Conservation (phyloP, 2,888 invertebrate genomes). For the Ephialtes manifestator region DNA sequence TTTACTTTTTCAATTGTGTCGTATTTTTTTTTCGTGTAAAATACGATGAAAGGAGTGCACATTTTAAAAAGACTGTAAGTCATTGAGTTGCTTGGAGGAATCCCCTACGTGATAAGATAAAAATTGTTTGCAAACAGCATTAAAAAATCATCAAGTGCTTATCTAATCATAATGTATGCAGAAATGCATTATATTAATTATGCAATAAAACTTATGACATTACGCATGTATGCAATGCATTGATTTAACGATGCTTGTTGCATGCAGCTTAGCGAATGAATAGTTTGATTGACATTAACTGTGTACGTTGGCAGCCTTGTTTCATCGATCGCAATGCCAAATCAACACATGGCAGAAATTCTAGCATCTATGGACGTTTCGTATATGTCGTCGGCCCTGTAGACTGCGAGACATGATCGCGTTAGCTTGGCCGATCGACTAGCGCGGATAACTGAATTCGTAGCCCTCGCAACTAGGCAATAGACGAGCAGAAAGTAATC, state of each 20-base stretch:
- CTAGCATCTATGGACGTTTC: neutral
- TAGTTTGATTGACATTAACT: neutral
- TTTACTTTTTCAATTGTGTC: neutral
- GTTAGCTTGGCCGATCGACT: neutral
- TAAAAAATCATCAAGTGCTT: neutral
- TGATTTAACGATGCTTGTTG: neutral
- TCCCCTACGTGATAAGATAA: neutral
- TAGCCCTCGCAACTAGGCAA: slow-evolving; percentile 20
- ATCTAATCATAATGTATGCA: too few species aligned
- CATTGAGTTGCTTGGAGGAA: neutral
- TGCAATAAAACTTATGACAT: slow-evolving; percentile 15
- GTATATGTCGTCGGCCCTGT: neutral
- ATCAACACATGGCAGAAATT: neutral
- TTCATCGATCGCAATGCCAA: slow-evolving; percentile 33
- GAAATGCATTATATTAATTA: neutral
- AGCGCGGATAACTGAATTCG: slow-evolving; percentile 38
- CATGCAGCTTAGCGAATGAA: neutral
- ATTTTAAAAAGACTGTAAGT: slow-evolving; percentile 8
- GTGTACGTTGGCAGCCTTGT: slow-evolving; percentile 44
- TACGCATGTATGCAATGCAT: neutral
- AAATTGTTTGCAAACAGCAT: neutral
- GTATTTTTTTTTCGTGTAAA: neutral
- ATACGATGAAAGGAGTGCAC: neutral
- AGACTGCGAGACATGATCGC: slow-evolving; percentile 13
- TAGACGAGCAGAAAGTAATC: slow-evolving; percentile 21